phyloP scores from a whole-genome alignment of 2,888 invertebrate species.

The Nomada goodeniana region DNA sequence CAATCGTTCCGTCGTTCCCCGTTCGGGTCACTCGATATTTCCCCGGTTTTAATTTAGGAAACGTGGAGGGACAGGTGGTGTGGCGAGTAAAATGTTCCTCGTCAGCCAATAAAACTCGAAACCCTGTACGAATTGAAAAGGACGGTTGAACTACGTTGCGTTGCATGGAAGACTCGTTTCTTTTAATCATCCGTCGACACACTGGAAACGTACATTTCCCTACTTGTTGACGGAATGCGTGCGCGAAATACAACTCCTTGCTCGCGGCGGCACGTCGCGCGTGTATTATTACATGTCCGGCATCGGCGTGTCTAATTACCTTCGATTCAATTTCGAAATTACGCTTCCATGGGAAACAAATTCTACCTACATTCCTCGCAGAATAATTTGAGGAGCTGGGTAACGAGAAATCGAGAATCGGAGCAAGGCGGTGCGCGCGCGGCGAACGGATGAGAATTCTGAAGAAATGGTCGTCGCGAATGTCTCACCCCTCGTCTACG shows the following conservation, averaged over 20 bases:
- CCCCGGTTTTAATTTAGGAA: background rate
- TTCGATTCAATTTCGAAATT: slow-evolving; percentile 55
- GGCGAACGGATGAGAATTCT: too few relatives aligned
- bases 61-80: too few relatives aligned
- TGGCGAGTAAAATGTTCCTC: too few relatives aligned
- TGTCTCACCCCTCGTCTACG: slow-evolving; percentile 37
- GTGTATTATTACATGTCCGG: slow-evolving; percentile 56
- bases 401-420: background rate
- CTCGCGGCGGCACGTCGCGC: slow-evolving; percentile 43
- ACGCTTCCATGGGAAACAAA: slow-evolving; percentile 24
- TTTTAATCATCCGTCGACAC: slow-evolving; percentile 18
- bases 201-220: slow-evolving; percentile 32
- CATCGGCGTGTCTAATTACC: slow-evolving; percentile 57
- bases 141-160: slow-evolving; percentile 13
- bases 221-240: slow-evolving; percentile 53
- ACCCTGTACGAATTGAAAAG: background rate
- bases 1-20: background rate
- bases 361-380: background rate
- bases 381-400: background rate
- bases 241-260: slow-evolving; percentile 54
- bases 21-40: background rate
- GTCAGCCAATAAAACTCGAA: background rate
- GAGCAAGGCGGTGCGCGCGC: background rate
- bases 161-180: slow-evolving; percentile 7
- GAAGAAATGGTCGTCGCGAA: slow-evolving; percentile 19